These are phyloP conservation scores for Channa maculata DNA, from an alignment of 2,113 vertebrate genomes.

Conservation along the genomic window DNA sequence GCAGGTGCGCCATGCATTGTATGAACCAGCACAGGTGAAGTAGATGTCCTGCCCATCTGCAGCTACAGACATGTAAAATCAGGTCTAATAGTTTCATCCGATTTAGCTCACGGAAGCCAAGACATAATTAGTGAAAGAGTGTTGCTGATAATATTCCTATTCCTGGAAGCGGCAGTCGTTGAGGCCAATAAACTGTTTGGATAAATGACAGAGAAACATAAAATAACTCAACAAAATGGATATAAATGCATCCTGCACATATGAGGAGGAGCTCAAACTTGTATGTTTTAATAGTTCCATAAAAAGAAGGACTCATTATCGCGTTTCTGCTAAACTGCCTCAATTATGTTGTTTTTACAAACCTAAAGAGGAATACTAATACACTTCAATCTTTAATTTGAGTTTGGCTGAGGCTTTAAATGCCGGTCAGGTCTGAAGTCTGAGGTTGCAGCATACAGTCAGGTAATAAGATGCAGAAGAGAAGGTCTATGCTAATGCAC, in stretches of 20 bases:
- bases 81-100: constrained; percentile 38
- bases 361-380: constrained; percentile 9
- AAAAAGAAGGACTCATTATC: not conserved
- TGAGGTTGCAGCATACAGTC: constrained; percentile 42
- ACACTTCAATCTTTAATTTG: constrained; percentile 14
- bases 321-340: not conserved
- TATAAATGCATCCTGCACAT: constrained; percentile 6
- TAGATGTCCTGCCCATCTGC: constrained; percentile 6
- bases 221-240: not conserved
- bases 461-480: constrained; percentile 61
- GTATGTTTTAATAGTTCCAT: not conserved
- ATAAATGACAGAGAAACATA: constrained; percentile 1
- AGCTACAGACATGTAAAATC: constrained; percentile 29
- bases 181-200: constrained; percentile 1
- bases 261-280: not conserved
- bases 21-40: constrained; percentile 31
- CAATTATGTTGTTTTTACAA: constrained; percentile 20
- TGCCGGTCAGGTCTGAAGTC: constrained; percentile 47
- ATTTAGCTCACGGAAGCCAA: constrained; percentile 19
- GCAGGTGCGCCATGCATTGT: constrained; percentile 48
- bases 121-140: constrained; percentile 32
- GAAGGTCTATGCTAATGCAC: constrained; percentile 63
- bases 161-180: constrained; percentile 36
- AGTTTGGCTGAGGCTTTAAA: constrained; percentile 50
- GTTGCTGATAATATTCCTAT: constrained; percentile 41